phyloP scores from a whole-genome alignment of 2,797 vertebrate species.

The Avahi laniger region DNA sequence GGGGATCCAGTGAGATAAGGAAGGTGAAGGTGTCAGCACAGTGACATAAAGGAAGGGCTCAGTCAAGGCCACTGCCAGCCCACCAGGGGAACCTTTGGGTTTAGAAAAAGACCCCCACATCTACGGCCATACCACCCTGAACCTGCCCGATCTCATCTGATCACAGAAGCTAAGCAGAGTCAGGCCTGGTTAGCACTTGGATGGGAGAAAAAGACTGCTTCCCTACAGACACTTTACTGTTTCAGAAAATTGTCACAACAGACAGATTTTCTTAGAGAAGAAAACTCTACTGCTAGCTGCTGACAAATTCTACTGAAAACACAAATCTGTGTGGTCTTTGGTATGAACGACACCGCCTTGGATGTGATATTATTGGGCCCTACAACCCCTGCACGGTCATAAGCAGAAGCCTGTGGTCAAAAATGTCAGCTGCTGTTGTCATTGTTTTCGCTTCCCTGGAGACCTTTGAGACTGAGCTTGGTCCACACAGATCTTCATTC shows the following conservation, averaged over 20 bases:
- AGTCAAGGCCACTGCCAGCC: not conserved
- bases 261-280: not conserved
- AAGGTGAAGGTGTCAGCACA: not conserved
- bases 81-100: accelerated
- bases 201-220: not conserved
- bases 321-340: not conserved
- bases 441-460: not conserved
- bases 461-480: not conserved
- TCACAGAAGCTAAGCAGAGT: too few relatives aligned
- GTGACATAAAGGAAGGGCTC: not conserved
- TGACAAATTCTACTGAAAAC: not conserved
- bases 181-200: too few relatives aligned
- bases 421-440: not conserved
- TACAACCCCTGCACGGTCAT: not conserved
- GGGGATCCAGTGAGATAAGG: not conserved
- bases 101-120: not conserved
- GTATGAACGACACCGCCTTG: accelerated
- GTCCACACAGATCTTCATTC: accelerated
- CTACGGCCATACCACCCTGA: too few relatives aligned
- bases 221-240: not conserved
- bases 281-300: not conserved
- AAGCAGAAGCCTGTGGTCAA: not conserved
- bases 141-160: too few relatives aligned
- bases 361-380: not conserved
- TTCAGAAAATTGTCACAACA: not conserved